Percentiles rank a stretch among this genome's conserved stretches.
phyloP scores from a whole-genome alignment of 2,113 vertebrate genomes.

The Peromyscus californicus region DNA sequence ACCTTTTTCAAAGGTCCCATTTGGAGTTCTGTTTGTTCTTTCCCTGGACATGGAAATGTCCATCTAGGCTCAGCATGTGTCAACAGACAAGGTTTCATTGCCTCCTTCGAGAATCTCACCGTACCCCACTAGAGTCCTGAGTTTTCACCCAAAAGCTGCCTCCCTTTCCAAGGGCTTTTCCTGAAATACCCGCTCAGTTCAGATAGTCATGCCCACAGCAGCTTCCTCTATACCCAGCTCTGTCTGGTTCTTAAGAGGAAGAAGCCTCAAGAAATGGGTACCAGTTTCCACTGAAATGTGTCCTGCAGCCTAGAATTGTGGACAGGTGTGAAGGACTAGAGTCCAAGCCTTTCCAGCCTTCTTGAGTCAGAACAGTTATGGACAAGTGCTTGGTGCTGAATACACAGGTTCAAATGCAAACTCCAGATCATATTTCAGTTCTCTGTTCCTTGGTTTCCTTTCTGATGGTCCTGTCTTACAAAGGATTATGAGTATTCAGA shows the following conservation, averaged over 20 bases:
- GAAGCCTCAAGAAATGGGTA: fast-evolving
- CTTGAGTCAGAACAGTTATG: background rate
- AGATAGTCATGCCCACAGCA: background rate
- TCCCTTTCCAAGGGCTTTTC: background rate
- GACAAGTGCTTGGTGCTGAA: background rate
- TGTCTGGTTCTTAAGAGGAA: background rate
- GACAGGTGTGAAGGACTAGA: background rate
- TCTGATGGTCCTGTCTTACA: background rate
- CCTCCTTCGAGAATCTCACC: background rate
- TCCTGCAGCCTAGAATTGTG: background rate
- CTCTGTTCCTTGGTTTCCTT: background rate
- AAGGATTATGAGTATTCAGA: background rate
- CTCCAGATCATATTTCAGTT: background rate
- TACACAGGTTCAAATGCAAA: background rate
- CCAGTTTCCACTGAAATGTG: background rate
- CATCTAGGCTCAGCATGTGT: background rate
- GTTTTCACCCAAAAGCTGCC: background rate
- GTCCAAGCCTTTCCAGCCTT: background rate
- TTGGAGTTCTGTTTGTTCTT: conserved; percentile 6
- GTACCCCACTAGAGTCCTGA: background rate
- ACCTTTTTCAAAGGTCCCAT: background rate
- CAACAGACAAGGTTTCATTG: background rate
- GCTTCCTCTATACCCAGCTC: background rate
- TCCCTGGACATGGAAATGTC: background rate
- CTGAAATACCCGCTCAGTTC: background rate